Evolutionary conservation across 2,888 invertebrate genomes (phyloP), one percentile per base, ranked within the genome.

Genomic region (Lasioglossum leucozonium): DNA sequence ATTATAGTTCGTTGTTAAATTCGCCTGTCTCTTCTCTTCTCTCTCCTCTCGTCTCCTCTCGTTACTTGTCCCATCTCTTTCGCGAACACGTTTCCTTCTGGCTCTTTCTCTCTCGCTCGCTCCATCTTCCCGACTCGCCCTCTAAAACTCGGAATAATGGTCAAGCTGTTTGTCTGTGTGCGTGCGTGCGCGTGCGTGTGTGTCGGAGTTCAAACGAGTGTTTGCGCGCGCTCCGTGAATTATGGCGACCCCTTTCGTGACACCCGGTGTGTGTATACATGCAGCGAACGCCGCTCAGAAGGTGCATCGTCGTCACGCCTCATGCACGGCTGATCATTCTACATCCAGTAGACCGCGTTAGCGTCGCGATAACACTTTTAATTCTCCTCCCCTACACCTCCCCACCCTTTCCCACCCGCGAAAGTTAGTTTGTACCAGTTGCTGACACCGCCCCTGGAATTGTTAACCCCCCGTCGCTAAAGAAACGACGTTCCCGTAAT

Each of bases 1-100:
- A 94, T 94, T 94, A 94, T 91, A 91, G 91, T 93, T 93, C 89
- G 92, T 92, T 91, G 92, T 92, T 89, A 92, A 92, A 93, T 93
- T 91, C 89, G 84, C 91, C 87, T 86, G 80, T 77, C 81, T 73
- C 30, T 71, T 22, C 37, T 37, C 67, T 51, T 44, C 40, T 26
- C 40, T 26, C 44, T 51, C 37, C n/a, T 18, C 40, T 26, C 62
- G 11, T 71, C 26, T n/a, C 11, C 55, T 11, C 55, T 55, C n/a
- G 10, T 51, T 51, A 51, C 85, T 55, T 30, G 42, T 3, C 42
- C 72, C 72, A 75, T 55, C 37, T 72, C 62, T 58, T 77, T 62
- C 30, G 47, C 55, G 65, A 42, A 44, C 71, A 62, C 58, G 40
- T 22, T 51, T 77, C 13, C 37, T 40, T 34, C n/a, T 26, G 47